Evolutionary conservation across 2,797 vertebrate genomes (phyloP).

Genomic region (Neosalanx taihuensis): DNA sequence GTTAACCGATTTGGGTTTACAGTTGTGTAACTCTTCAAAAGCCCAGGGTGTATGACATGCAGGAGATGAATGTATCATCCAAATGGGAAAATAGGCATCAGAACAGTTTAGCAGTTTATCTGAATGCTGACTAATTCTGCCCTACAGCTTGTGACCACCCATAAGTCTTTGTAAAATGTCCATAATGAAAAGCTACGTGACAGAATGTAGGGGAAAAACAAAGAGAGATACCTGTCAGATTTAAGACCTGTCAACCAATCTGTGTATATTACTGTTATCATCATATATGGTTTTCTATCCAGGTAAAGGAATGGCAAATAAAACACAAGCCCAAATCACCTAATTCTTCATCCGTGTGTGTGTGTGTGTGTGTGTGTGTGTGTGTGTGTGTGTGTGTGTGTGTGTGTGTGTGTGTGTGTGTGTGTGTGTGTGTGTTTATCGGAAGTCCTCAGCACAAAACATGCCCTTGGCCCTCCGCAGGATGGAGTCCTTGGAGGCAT

Average conservation of each 20-base stretch:
- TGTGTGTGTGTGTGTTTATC: constrained; percentile 58
- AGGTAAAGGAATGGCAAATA: constrained; percentile 6
- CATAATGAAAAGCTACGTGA: neutral
- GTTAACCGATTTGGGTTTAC: neutral
- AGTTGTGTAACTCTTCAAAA: constrained; percentile 2
- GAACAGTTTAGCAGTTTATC: neutral
- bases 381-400: neutral
- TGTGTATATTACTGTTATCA: constrained; percentile 10
- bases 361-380: neutral
- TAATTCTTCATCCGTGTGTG: neutral
- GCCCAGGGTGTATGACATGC: neutral
- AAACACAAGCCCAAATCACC: constrained; percentile 4
- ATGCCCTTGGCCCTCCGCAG: constrained; percentile 90
- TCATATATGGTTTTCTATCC: neutral
- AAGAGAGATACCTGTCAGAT: neutral
- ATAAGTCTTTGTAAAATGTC: neutral
- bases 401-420: neutral
- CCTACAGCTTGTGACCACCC: neutral
- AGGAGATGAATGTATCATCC: neutral
- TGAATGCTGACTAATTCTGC: neutral
- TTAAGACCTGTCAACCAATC: neutral
- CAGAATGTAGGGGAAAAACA: neutral
- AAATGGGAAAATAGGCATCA: constrained; percentile 5
- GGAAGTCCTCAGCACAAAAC: constrained; percentile 90
- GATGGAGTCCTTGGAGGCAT: constrained; percentile 93